These are phyloP conservation scores for Laticauda colubrina DNA, from an alignment of 2,113 vertebrate genomes.

Conservation along the genomic window DNA sequence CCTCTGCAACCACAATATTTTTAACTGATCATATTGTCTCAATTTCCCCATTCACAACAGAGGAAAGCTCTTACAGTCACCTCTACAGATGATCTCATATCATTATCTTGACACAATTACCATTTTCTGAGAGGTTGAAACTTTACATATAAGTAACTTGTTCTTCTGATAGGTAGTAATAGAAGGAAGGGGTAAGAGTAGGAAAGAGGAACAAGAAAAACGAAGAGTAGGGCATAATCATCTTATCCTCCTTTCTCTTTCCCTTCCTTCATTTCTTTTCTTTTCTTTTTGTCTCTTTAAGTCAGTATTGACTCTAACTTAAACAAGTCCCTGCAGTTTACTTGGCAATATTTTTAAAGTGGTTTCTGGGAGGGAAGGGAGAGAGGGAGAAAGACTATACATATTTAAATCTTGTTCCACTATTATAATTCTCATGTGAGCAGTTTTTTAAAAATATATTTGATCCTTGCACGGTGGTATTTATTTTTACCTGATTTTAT, in stretches of 20 bases:
- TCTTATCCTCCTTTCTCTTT: neutral
- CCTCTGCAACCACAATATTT: neutral
- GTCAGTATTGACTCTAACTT: neutral
- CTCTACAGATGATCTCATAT: constrained; percentile 13
- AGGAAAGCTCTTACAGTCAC: constrained; percentile 11
- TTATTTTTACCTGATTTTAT: neutral
- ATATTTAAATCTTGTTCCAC: neutral
- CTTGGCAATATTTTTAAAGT: neutral
- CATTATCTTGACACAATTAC: constrained; percentile 14
- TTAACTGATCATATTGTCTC: constrained; percentile 10
- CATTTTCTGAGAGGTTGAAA: constrained; percentile 14
- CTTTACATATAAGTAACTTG: neutral
- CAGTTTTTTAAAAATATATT: neutral
- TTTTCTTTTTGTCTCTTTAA: neutral
- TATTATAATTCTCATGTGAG: neutral
- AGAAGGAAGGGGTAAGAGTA: neutral
- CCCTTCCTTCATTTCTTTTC: neutral
- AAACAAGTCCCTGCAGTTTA: neutral
- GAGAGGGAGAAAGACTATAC: neutral
- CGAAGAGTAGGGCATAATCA: neutral
- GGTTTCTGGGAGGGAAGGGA: neutral
- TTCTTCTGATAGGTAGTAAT: neutral
- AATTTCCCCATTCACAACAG: neutral
- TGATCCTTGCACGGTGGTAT: neutral
- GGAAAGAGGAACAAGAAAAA: neutral